These are phyloP conservation scores for Scelioninae gen. 1 DNA, from an alignment of 2,888 invertebrate genomes.

Conservation along the genomic window DNA sequence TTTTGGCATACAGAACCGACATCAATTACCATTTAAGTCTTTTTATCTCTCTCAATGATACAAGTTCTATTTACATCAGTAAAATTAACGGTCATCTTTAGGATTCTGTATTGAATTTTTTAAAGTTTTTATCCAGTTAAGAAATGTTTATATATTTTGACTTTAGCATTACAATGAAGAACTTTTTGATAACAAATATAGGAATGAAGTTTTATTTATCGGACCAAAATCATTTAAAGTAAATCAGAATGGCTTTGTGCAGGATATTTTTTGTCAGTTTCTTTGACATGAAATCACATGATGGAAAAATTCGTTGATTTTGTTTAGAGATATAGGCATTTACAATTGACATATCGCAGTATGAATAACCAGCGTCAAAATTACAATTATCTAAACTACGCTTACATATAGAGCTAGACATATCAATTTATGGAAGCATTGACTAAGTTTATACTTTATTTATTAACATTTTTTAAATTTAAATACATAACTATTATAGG, in stretches of 20 bases:
- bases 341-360: slow-evolving; percentile 73
- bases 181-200: slow-evolving; percentile 3
- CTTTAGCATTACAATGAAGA: not conserved
- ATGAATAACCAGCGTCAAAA: slow-evolving; percentile 71
- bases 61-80: slow-evolving; percentile 61
- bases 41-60: slow-evolving; percentile 65
- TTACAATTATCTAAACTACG: slow-evolving; percentile 69
- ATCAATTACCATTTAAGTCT: slow-evolving; percentile 63
- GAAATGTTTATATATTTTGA: not conserved
- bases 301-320: slow-evolving; percentile 67
- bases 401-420: slow-evolving; percentile 63
- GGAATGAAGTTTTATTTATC: not conserved
- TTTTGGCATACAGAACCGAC: slow-evolving; percentile 54
- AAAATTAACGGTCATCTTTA: slow-evolving; percentile 58
- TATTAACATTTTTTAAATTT: slow-evolving; percentile 8
- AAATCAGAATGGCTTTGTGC: slow-evolving; percentile 59
- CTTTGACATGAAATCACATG: slow-evolving; percentile 51
- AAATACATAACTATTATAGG: not conserved
- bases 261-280: slow-evolving; percentile 27
- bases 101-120: slow-evolving; percentile 49
- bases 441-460: slow-evolving; percentile 25
- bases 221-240: slow-evolving; percentile 3
- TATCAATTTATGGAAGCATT: slow-evolving; percentile 64
- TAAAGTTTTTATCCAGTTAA: not conserved
- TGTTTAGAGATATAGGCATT: slow-evolving; percentile 70